Conservation (phyloP, 1,140 invertebrate genomes). For the Diploscapter pachys region DNA sequence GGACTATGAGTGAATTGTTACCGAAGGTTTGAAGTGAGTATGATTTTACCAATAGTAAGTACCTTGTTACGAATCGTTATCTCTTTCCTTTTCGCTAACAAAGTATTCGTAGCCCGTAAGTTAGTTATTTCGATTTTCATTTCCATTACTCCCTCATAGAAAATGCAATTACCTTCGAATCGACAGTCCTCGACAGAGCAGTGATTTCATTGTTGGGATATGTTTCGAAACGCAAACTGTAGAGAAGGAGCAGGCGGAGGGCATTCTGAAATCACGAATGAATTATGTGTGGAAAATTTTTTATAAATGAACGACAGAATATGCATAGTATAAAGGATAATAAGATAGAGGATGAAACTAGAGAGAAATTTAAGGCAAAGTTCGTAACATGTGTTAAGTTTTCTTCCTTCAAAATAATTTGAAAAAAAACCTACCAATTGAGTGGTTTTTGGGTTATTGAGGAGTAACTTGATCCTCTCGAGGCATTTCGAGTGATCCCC, state of each 20-base stretch:
- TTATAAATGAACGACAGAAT: neutral
- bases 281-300: conserved; percentile 7
- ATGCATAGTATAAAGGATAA: neutral
- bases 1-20: no score
- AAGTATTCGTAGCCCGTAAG: no score
- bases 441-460: conserved; percentile 50
- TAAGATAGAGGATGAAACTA: neutral
- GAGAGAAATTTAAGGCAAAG: no score
- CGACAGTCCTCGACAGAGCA: conserved; percentile 45
- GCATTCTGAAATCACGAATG: conserved; percentile 69
- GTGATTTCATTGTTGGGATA: conserved; percentile 73
- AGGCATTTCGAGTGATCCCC: conserved; percentile 83
- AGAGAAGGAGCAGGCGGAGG: conserved; percentile 81
- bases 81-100: no score
- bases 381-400: no score
- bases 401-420: neutral
- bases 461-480: conserved; percentile 41
- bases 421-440: conserved; percentile 43
- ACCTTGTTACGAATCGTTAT: no score
- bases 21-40: neutral
- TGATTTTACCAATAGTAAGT: neutral
- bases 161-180: neutral
- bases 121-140: no score
- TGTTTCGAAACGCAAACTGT: conserved; percentile 85
- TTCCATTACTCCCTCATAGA: no score